phyloP scores from a whole-genome alignment of 2,797 vertebrate species.

The Oryzias sinensis region DNA sequence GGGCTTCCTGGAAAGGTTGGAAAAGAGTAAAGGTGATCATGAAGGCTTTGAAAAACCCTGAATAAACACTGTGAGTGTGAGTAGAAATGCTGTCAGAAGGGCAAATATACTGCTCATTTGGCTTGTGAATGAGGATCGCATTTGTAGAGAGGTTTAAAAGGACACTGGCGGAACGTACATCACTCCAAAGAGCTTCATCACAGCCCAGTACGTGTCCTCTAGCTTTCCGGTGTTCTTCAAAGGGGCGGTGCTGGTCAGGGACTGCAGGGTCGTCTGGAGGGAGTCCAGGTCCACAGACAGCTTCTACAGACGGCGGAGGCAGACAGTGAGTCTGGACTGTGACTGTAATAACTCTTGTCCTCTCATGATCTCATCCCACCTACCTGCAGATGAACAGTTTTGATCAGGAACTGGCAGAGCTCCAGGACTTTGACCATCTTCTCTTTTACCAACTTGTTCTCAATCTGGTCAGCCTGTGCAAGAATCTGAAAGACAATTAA shows the following conservation, averaged over 20 bases:
- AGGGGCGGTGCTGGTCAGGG: slow-evolving; percentile 57
- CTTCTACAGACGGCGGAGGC: slow-evolving; percentile 69
- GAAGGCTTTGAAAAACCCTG: neutral
- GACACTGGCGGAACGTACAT: slow-evolving; percentile 73
- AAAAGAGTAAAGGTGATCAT: slow-evolving; percentile 18
- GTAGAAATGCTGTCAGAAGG: neutral
- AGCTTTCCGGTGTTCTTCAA: slow-evolving; percentile 77
- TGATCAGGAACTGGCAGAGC: slow-evolving; percentile 80
- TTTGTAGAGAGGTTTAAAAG: neutral
- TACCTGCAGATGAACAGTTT: slow-evolving; percentile 77
- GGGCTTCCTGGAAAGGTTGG: slow-evolving; percentile 79
- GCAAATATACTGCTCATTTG: neutral
- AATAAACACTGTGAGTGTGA: neutral
- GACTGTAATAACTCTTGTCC: neutral
- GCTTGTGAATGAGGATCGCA: neutral
- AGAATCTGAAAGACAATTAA: slow-evolving; percentile 44
- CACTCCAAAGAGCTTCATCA: slow-evolving; percentile 84
- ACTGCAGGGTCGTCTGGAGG: slow-evolving; percentile 71
- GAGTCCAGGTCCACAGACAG: slow-evolving; percentile 69
- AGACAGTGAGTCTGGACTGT: slow-evolving; percentile 6
- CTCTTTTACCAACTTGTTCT: slow-evolving; percentile 80
- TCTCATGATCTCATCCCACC: neutral
- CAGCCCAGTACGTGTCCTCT: slow-evolving; percentile 87
- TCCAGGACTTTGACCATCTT: slow-evolving; percentile 81
- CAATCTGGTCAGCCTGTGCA: slow-evolving; percentile 33